Conservation (phyloP, 2,888 invertebrate genomes). For the Sesamia inferens region DNA sequence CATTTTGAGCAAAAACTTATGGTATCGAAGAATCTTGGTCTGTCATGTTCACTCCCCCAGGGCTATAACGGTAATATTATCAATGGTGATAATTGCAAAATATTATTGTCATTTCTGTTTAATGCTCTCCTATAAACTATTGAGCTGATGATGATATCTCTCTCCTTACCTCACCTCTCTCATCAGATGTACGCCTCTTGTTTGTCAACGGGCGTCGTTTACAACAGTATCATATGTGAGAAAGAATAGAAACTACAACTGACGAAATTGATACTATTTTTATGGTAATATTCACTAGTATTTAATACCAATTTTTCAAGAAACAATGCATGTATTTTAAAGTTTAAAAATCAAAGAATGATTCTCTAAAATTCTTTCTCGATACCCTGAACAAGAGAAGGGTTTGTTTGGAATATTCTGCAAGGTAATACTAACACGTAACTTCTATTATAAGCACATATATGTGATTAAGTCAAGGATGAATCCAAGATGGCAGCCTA, state of each 20-base stretch:
- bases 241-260: neutral
- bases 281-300: neutral
- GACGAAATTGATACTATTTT: neutral
- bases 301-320: neutral
- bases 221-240: neutral
- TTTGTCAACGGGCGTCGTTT: too few species aligned
- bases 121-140: neutral
- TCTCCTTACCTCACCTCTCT: too few species aligned
- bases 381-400: too few species aligned
- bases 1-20: constrained; percentile 43
- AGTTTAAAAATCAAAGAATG: neutral
- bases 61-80: too few species aligned
- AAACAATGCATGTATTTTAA: neutral
- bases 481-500: constrained; percentile 38
- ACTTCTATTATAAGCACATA: constrained; percentile 16
- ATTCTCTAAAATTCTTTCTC: neutral
- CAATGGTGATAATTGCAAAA: too few species aligned
- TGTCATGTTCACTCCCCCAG: too few species aligned
- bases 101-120: too few species aligned
- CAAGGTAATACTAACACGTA: constrained; percentile 27
- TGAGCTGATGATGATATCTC: too few species aligned
- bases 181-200: too few species aligned
- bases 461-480: constrained; percentile 57
- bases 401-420: neutral
- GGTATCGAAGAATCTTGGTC: constrained; percentile 22